Conservation (phyloP, 2,113 vertebrate genomes). For the Microcebus griseorufus region DNA sequence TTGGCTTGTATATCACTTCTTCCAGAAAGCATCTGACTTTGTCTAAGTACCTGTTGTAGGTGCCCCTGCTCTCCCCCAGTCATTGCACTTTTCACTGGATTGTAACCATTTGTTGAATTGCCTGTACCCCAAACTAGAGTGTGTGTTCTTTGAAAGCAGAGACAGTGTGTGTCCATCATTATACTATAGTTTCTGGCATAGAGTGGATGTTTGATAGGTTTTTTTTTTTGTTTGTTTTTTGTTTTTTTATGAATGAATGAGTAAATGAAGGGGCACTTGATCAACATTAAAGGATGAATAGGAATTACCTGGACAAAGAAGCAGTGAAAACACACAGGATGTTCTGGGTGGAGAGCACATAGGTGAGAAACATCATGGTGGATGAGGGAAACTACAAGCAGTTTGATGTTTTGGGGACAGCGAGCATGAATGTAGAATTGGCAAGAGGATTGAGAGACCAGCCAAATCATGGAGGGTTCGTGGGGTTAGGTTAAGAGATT, state of each 20-base stretch:
- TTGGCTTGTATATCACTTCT: neutral
- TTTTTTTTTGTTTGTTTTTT: too few relatives aligned
- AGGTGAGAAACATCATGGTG: neutral
- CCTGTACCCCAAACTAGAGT: neutral
- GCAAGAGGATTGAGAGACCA: neutral
- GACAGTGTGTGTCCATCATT: neutral
- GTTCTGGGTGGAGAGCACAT: neutral
- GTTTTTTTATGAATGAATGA: neutral
- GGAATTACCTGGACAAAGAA: neutral
- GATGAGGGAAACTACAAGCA: neutral
- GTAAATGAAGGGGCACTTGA: neutral
- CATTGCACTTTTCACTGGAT: neutral
- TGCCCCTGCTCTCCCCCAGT: neutral
- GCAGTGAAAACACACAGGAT: neutral
- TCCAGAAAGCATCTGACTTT: neutral
- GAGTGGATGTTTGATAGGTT: neutral
- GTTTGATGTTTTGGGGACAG: neutral
- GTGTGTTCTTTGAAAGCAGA: neutral
- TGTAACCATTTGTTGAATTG: neutral
- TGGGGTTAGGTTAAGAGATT: neutral
- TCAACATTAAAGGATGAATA: neutral
- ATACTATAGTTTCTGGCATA: neutral
- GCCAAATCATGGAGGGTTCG: neutral
- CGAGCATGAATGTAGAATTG: neutral
- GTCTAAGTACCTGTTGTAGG: neutral